phyloP scores from a whole-genome alignment of 2,888 invertebrate species.

The Notocelia uddmanniana region DNA sequence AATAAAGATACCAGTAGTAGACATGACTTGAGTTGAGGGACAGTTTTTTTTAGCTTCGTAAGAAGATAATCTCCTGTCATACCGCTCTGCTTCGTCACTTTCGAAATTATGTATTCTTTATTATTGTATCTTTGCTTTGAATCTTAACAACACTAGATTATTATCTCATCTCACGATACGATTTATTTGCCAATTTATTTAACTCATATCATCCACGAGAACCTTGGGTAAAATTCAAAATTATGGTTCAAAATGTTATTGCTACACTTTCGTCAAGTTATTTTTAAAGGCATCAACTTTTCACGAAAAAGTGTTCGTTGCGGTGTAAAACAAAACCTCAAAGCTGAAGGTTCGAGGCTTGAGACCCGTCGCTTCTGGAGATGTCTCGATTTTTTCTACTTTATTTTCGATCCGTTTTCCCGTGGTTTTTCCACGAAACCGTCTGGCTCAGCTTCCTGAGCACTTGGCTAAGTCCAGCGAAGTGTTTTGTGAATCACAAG shows the following conservation, averaged over 20 bases:
- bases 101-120: too few species aligned
- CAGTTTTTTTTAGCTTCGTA: background rate
- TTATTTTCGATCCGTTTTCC: constrained; percentile 82
- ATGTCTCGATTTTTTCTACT: constrained; percentile 84
- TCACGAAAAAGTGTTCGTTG: constrained; percentile 42
- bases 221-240: too few species aligned
- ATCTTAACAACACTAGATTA: too few species aligned
- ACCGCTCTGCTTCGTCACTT: background rate
- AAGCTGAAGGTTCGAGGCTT: constrained; percentile 75
- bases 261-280: background rate
- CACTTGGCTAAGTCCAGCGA: constrained; percentile 53
- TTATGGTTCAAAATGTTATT: too few species aligned
- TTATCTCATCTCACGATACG: too few species aligned
- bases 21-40: background rate
- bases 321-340: constrained; percentile 64
- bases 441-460: constrained; percentile 78
- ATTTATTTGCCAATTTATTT: too few species aligned
- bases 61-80: too few species aligned
- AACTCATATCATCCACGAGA: too few species aligned
- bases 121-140: too few species aligned
- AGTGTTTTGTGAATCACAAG: constrained; percentile 41
- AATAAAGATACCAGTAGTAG: background rate
- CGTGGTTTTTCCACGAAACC: constrained; percentile 73
- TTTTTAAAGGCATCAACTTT: background rate
- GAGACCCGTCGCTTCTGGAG: constrained; percentile 78